Evolutionary conservation across 1,140 invertebrate species (phyloP), one percentile per base, ranked within the genome.

Genomic region (Caenorhabditis briggsae): DNA sequence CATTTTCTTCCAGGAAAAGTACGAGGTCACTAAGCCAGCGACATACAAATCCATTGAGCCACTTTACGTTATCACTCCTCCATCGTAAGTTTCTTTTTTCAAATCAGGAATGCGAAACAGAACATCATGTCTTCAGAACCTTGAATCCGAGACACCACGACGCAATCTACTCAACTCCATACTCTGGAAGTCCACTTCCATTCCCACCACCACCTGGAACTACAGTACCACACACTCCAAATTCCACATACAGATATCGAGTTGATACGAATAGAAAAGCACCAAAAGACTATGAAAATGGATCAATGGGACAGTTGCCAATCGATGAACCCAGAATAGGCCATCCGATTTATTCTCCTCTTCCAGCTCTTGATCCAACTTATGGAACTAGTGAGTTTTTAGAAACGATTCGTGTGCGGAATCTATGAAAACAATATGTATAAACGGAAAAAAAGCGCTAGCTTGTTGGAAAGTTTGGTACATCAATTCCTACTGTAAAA

Each of bases 11-110:
- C 43, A 70, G 82, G 85, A 88, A 18, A 78, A 82, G 46, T 88
- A 88, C 86, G 88, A 88, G 25, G 88, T 88, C 20, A 88, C 82
- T 9, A 88, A 88, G 12, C 83, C 78, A 12, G 88, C 88, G 6
- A 85, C 86, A 14, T 88, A 88, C 86, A 88, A 88, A 58, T 89
- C 86, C 11, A 88, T 88, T 58, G 88, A 88, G 61, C 88, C 88
- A 7, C 65, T 88, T 9, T 88, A 88, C 78, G 86, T 88, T 20
- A 78, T 88, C 58, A 88, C 86, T 82, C 88, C 88, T 14, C 82
- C 82, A 11, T 58, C 70, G 59, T 86, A 50, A 41, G 85, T 55
- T 25, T n/a, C 18, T 25, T 33, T 9, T 43, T 65, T 2, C 14
- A n/a, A 48, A 55, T 11, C 23, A 55, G 11, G n/a, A 1, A n/a